phyloP scores from a whole-genome alignment of 92 coral and sea anemone species.

The Actinostola sp. region DNA sequence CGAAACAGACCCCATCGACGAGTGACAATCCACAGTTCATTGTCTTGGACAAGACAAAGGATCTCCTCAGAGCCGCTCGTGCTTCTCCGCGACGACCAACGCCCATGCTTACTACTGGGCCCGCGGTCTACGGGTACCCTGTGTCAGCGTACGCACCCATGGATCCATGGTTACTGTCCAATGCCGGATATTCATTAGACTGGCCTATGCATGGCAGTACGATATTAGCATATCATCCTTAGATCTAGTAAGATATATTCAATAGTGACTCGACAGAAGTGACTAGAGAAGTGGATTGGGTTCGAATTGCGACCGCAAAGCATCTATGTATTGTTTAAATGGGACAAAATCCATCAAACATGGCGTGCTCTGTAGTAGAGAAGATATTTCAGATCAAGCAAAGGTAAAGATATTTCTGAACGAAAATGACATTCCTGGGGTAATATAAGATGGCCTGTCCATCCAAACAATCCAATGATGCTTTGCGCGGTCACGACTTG shows the following conservation, averaged over 20 bases:
- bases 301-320: too few relatives aligned
- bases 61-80: conserved; percentile 10
- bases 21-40: conserved; percentile 17
- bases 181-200: conserved; percentile 1
- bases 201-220: conserved; percentile 17
- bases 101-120: conserved; percentile 6
- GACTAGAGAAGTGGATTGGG: too few relatives aligned
- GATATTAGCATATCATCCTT: conserved; percentile 9
- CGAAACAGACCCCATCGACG: background rate
- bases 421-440: too few relatives aligned
- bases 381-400: too few relatives aligned
- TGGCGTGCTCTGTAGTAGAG: too few relatives aligned
- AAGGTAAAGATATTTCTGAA: too few relatives aligned
- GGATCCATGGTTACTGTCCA: conserved; percentile 18
- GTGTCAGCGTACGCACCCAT: conserved; percentile 9
- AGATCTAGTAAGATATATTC: background rate
- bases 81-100: conserved; percentile 24
- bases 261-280: too few relatives aligned
- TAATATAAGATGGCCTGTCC: too few relatives aligned
- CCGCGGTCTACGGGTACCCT: conserved; percentile 16
- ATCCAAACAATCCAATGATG: too few relatives aligned
- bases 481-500: too few relatives aligned
- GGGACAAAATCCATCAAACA: too few relatives aligned
- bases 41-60: conserved; percentile 21
- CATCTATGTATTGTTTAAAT: too few relatives aligned